These are phyloP conservation scores for Craterocephalus amniculus DNA, from an alignment of 2,797 vertebrate genomes.

Conservation along the genomic window DNA sequence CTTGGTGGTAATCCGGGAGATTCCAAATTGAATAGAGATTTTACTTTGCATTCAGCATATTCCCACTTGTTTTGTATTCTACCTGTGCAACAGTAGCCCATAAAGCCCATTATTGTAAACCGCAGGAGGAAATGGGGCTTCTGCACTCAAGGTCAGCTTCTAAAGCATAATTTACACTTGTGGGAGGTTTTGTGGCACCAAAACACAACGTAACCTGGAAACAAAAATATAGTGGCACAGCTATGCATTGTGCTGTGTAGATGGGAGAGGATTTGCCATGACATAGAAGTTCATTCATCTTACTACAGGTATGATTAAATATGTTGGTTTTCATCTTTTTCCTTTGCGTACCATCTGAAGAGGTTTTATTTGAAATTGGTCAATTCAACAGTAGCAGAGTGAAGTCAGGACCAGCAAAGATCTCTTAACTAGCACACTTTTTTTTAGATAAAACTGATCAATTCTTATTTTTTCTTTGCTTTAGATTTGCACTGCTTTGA, in stretches of 20 bases:
- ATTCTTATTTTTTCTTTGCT: too few species aligned
- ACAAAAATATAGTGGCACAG: not conserved
- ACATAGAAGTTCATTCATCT: not conserved
- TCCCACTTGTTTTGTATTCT: conserved; percentile 30
- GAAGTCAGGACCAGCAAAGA: too few species aligned
- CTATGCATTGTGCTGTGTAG: not conserved
- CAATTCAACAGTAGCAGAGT: too few species aligned
- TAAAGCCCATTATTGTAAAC: conserved; percentile 23
- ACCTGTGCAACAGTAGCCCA: not conserved
- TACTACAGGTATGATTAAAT: not conserved
- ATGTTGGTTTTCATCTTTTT: not conserved
- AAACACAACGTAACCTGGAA: conserved; percentile 3
- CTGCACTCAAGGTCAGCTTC: conserved; percentile 27
- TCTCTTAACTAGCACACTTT: too few species aligned
- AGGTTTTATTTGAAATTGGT: not conserved
- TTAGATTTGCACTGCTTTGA: too few species aligned
- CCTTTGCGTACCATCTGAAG: not conserved
- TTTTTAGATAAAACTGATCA: too few species aligned
- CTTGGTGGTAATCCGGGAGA: not conserved
- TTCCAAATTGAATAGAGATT: not conserved
- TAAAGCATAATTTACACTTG: conserved; percentile 16
- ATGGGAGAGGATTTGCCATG: not conserved
- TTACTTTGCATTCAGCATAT: not conserved
- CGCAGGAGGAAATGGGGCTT: conserved; percentile 14
- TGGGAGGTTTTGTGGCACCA: conserved; percentile 5